Evolutionary conservation across 2,888 invertebrate genomes (phyloP).

Genomic region (Keiferia lycopersicella): DNA sequence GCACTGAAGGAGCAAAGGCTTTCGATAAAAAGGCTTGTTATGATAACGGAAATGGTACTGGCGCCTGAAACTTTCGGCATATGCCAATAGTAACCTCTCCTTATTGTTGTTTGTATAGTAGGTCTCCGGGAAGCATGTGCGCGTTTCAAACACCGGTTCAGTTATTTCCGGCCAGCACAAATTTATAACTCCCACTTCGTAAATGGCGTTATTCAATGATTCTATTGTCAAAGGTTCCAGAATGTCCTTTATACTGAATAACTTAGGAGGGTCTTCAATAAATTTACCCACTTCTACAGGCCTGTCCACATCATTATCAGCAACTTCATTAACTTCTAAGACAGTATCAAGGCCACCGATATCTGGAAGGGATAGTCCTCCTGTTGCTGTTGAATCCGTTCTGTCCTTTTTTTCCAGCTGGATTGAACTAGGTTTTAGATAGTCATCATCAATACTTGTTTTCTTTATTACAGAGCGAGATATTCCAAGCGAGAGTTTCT

Average conservation of each 20-base stretch:
- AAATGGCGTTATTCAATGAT: slow-evolving; percentile 81
- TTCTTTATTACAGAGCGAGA: background rate
- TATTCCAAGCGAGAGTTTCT: background rate
- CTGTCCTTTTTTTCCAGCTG: slow-evolving; percentile 12
- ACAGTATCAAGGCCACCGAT: slow-evolving; percentile 53
- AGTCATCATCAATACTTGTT: background rate
- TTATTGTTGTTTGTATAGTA: slow-evolving; percentile 85
- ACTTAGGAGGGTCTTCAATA: slow-evolving; percentile 62
- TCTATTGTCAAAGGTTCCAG: slow-evolving; percentile 70
- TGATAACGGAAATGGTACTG: slow-evolving; percentile 83
- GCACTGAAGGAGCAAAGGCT: slow-evolving; percentile 85
- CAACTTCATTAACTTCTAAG: slow-evolving; percentile 68
- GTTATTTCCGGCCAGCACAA: slow-evolving; percentile 83
- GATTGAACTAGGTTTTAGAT: slow-evolving; percentile 1
- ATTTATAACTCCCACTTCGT: slow-evolving; percentile 82
- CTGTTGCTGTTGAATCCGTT: background rate
- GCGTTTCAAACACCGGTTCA: slow-evolving; percentile 79
- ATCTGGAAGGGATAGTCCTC: background rate
- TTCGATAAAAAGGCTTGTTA: slow-evolving; percentile 66
- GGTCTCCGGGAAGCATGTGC: slow-evolving; percentile 82
- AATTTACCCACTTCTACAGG: slow-evolving; percentile 56
- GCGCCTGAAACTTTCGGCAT: slow-evolving; percentile 89
- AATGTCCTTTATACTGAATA: slow-evolving; percentile 60
- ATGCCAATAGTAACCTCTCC: slow-evolving; percentile 86
- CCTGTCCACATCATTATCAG: slow-evolving; percentile 54